phyloP scores from a whole-genome alignment of 2,888 invertebrate genomes.

The Hedychridium roseum region DNA sequence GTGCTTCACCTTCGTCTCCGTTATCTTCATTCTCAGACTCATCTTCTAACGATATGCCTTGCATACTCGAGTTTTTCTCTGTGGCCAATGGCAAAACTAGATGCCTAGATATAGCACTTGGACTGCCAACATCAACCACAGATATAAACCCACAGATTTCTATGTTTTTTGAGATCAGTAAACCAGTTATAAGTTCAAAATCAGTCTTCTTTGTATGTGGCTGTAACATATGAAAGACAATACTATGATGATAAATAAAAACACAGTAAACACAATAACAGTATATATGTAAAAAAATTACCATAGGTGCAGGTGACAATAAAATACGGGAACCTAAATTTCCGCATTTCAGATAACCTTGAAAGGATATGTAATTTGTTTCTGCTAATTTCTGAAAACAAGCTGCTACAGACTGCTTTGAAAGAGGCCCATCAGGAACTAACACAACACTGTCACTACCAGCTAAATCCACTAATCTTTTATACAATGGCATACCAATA shows the following conservation, averaged over 20 bases:
- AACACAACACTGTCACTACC: conserved; percentile 72
- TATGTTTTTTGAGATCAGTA: conserved; percentile 75
- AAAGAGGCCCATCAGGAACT: conserved; percentile 68
- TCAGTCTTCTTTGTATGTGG: conserved; percentile 70
- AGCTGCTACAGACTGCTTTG: conserved; percentile 58
- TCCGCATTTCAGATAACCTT: conserved; percentile 78
- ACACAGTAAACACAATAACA: background rate
- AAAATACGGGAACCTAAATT: conserved; percentile 76
- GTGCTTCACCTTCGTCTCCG: conserved; percentile 78
- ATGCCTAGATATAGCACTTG: conserved; percentile 90
- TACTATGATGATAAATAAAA: background rate
- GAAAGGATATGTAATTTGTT: conserved; percentile 76
- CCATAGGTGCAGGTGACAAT: conserved; percentile 78
- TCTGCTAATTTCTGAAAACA: conserved; percentile 73
- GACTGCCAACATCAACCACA: conserved; percentile 88
- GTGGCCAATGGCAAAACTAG: conserved; percentile 80
- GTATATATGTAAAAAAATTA: conserved; percentile 45
- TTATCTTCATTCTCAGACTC: conserved; percentile 68
- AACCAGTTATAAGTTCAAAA: conserved; percentile 69
- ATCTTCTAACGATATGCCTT: conserved; percentile 63
- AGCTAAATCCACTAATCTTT: conserved; percentile 81
- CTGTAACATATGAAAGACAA: conserved; percentile 54
- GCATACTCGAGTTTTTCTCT: conserved; percentile 61
- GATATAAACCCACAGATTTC: conserved; percentile 89
- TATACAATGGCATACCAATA: conserved; percentile 76